A percentile compares a stretch with the other conserved stretches of the same genome.
Conservation (phyloP, 2,113 vertebrate genomes). For the Steatornis caripensis region DNA sequence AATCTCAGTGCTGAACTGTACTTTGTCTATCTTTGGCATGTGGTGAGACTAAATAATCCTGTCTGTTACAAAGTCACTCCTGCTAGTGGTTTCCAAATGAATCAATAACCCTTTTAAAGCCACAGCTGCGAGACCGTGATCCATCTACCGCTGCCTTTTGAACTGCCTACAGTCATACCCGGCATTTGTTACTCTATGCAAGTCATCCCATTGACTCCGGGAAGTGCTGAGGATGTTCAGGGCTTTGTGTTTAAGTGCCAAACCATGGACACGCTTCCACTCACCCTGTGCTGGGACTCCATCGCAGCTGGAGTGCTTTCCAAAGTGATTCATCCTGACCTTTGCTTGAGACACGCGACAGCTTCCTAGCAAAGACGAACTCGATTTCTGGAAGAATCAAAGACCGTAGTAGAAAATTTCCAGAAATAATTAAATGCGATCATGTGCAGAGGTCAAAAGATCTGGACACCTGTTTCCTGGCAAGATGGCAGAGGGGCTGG, state of each 20-base stretch:
- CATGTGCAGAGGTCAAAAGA: neutral
- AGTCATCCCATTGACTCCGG: neutral
- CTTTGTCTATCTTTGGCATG: neutral
- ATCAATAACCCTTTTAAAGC: conserved; percentile 33
- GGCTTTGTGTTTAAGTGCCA: neutral
- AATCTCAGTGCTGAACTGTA: neutral
- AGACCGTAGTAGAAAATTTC: neutral
- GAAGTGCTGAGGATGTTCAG: neutral
- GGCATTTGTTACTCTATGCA: neutral
- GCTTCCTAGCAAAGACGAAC: conserved; percentile 8
- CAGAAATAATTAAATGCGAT: neutral
- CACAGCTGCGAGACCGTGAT: neutral
- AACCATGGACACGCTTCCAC: neutral
- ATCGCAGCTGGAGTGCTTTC: neutral
- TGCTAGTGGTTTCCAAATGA: conserved; percentile 44
- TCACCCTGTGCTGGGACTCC: neutral
- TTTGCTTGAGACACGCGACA: neutral
- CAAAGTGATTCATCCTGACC: neutral
- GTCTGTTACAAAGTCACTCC: neutral
- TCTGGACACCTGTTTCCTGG: conserved; percentile 13
- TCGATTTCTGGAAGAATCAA: neutral
- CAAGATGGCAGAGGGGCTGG: neutral
- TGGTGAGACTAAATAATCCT: neutral
- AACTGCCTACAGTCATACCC: neutral
- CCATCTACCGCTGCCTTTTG: neutral